Percentiles rank a stretch among this genome's conserved stretches.
Conservation (phyloP, 1,140 invertebrate species). For the Medauroidea extradentata region DNA sequence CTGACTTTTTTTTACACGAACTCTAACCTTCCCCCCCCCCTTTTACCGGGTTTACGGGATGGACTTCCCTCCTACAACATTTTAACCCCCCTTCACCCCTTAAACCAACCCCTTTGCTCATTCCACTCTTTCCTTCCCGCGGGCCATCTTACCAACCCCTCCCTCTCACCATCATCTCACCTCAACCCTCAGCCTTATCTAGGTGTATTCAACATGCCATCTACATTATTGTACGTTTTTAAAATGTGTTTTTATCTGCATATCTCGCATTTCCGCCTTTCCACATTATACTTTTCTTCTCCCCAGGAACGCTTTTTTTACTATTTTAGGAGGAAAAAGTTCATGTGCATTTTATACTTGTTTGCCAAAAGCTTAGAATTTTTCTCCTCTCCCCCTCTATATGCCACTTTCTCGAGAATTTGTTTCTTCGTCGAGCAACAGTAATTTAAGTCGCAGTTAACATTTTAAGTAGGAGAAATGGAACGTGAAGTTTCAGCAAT, state of each 20-base stretch:
- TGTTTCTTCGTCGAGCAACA: no score
- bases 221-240: slow-evolving; percentile 6
- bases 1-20: no score
- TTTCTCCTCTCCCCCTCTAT: background rate
- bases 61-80: no score
- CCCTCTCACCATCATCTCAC: background rate
- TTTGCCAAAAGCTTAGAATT: background rate
- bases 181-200: background rate
- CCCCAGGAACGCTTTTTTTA: background rate
- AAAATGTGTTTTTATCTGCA: slow-evolving; percentile 4
- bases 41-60: no score
- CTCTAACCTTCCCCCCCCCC: no score
- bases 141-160: background rate
- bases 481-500: no score
- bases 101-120: no score
- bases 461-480: no score
- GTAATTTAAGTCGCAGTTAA: no score
- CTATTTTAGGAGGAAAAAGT: background rate
- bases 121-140: no score
- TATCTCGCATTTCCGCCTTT: slow-evolving; percentile 7
- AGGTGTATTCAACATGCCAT: background rate
- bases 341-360: slow-evolving; percentile 6
- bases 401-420: no score
- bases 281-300: background rate
- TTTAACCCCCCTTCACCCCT: no score